Base-by-base conservation (phyloP, 64 coral and sea anemone genomes). In the Orbicella faveolata region DNA sequence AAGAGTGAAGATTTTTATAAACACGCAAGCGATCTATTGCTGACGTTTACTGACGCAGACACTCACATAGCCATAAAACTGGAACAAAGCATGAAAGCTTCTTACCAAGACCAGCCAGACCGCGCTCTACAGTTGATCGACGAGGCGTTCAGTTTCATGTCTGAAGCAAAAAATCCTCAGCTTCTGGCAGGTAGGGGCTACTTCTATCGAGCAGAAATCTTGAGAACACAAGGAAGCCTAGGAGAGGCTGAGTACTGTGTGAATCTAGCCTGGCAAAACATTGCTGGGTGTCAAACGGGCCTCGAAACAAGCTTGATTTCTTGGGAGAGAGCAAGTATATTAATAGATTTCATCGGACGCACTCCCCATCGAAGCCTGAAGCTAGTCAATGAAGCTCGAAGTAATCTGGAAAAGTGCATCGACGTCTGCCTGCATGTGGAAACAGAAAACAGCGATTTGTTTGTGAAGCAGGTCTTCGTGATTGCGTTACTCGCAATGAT, bases 261-360 rank as follows among this genome's bases (percentile, higher is more conserved):
- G 1, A 3, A 78, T 8, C 14, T 94, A 8, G 87, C 79, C 0
- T 48, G 76, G 30, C 87, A 94, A 18, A 77, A 35, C 48, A 64
- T 57, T 34, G 63, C 75, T 13, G 3, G n/a, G n/a, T 51, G 39
- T 37, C 70, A 41, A 2, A n/a, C 67, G 0, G 68, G n/a, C 23
- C 79, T 79, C 0, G 92, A 94, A 51, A 78, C 59, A 1, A 61
- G 87, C 34, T 75, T 73, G 51, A 53, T 94, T 55, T 74, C 64
- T 18, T 94, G 89, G 48, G 92, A 94, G 21, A 37, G 34, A 85
- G 92, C 62, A 9, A 86, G 79, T 14, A 62, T 88, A 7, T 72
- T 73, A 37, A 16, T 89, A 21, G 79, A 89, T 33, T 94, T 94
- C 53, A 86, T 94, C 19, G 48, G 63, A 4, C 88, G 18, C 61